Evolutionary conservation across 2,888 invertebrate genomes (phyloP).

Genomic region (Nasonia oneida): DNA sequence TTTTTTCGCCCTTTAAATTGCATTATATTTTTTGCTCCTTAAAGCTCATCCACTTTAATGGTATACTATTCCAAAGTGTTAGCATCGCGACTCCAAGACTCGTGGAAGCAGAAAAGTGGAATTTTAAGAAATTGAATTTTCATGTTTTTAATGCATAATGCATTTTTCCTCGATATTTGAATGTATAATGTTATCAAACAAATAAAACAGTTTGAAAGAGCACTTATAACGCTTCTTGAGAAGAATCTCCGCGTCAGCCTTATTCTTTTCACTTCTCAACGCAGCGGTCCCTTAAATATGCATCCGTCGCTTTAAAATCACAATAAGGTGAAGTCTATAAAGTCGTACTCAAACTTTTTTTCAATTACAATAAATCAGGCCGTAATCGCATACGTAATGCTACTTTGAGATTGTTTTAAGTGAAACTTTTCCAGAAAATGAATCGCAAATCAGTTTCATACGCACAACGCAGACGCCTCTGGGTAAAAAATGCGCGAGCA

Average conservation of each 20-base stretch:
- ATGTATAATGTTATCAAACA: constrained; percentile 30
- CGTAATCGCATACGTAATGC: no score
- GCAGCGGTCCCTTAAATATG: not conserved
- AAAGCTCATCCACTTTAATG: not conserved
- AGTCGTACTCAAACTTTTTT: not conserved
- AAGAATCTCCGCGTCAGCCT: not conserved
- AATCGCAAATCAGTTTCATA: no score
- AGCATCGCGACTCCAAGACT: not conserved
- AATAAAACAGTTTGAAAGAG: not conserved
- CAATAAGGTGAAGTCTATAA: not conserved
- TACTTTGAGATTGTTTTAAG: no score
- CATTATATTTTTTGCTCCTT: not conserved
- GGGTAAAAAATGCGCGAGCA: not conserved
- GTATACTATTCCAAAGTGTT: not conserved
- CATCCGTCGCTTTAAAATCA: not conserved
- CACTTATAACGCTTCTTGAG: not conserved
- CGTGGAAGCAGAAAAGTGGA: not conserved
- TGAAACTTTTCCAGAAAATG: not conserved
- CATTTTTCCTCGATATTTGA: constrained; percentile 15
- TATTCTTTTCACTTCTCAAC: not conserved
- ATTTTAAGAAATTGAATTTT: constrained; percentile 39
- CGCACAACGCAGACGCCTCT: not conserved
- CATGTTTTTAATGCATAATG: constrained; percentile 14
- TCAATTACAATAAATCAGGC: no score
- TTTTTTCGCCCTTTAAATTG: not conserved